Conservation (phyloP, 37 sponge, comb jelly and placozoan genomes). For the Cliona cf. orientalis region DNA sequence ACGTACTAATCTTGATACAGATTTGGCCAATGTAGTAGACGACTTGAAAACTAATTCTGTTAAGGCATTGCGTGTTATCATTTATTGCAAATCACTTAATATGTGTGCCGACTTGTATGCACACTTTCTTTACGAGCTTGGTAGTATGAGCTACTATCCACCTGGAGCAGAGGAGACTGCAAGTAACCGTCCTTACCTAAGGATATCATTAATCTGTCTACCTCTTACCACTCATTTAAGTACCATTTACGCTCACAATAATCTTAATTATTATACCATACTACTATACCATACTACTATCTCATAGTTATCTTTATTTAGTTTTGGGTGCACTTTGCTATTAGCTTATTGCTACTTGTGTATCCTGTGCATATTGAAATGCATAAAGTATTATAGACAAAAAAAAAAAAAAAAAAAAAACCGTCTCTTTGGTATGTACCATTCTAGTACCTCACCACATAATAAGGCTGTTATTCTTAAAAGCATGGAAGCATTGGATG, state of each 20-base stretch:
- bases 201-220: too few species aligned
- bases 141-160: conserved; percentile 29
- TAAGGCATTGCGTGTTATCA: conserved; percentile 16
- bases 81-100: conserved; percentile 41
- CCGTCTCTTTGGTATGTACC: conserved; percentile 53
- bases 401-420: too few species aligned
- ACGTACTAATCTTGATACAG: conserved; percentile 5
- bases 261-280: too few species aligned
- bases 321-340: too few species aligned
- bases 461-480: conserved; percentile 27
- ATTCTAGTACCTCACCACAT: conserved; percentile 24
- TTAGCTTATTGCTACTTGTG: too few species aligned
- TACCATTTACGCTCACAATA: too few species aligned
- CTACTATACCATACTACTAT: too few species aligned
- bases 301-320: too few species aligned
- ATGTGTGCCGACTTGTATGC: conserved; percentile 44
- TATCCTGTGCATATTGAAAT: too few species aligned
- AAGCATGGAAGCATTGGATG: conserved; percentile 24
- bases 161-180: conserved; percentile 31
- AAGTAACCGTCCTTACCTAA: too few species aligned
- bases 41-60: neutral
- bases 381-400: too few species aligned
- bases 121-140: conserved; percentile 19
- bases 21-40: neutral
- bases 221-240: too few species aligned